These are phyloP conservation scores for Pterostichus niger DNA, from an alignment of 2,888 invertebrate genomes.

Conservation along the genomic window DNA sequence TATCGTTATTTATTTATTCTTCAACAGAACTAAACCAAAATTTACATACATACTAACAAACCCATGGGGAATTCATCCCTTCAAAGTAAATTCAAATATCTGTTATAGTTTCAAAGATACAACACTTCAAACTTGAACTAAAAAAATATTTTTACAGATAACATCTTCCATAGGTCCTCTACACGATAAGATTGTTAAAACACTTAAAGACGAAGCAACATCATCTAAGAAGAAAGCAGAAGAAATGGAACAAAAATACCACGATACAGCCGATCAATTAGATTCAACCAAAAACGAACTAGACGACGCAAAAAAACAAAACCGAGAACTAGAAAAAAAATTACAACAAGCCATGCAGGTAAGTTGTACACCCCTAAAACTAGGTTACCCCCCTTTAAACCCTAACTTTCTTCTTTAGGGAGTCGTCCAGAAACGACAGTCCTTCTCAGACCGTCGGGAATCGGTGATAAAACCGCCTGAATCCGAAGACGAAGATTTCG, in stretches of 20 bases:
- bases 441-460: constrained; percentile 56
- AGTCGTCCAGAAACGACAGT: constrained; percentile 48
- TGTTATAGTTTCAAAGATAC: not conserved
- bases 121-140: too few species aligned
- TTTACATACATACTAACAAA: not conserved
- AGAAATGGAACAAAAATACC: constrained; percentile 89
- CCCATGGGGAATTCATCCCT: too few species aligned
- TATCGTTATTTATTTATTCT: too few species aligned
- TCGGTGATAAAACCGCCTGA: constrained; percentile 77
- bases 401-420: constrained; percentile 17
- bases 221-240: constrained; percentile 89
- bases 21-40: too few species aligned
- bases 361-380: constrained; percentile 67
- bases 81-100: too few species aligned
- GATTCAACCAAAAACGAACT: constrained; percentile 87
- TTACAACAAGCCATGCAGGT: constrained; percentile 84
- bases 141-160: not conserved
- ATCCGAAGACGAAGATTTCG: constrained; percentile 79
- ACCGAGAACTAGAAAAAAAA: constrained; percentile 88
- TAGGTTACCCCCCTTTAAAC: not conserved
- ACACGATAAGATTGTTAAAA: constrained; percentile 80
- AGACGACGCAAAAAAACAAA: constrained; percentile 89
- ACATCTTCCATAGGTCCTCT: constrained; percentile 79
- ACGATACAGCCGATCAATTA: constrained; percentile 86
- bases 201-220: constrained; percentile 86